Evolutionary conservation across 2,797 vertebrate genomes (phyloP).

Genomic region (Eupleurogrammus muticus): DNA sequence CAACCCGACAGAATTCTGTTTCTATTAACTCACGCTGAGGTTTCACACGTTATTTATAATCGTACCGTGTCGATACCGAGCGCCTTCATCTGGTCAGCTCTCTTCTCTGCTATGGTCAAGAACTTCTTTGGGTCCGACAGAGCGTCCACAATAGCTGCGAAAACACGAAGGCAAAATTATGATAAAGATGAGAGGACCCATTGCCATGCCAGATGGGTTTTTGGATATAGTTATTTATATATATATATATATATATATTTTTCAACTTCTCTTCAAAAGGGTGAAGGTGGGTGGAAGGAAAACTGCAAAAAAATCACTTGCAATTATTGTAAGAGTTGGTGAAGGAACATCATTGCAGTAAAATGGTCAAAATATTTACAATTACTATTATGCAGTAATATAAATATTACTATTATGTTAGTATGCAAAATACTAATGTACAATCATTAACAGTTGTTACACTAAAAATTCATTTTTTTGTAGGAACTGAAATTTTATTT

Average conservation of each 20-base stretch:
- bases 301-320: neutral
- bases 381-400: too few relatives aligned
- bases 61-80: conserved; percentile 97
- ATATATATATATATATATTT: too few relatives aligned
- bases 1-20: neutral
- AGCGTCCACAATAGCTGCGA: conserved; percentile 95
- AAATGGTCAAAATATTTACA: too few relatives aligned
- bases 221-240: too few relatives aligned
- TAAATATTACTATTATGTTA: too few relatives aligned
- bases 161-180: conserved; percentile 27
- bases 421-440: too few relatives aligned
- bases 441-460: too few relatives aligned
- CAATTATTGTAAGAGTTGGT: too few relatives aligned
- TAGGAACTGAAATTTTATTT: too few relatives aligned
- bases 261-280: too few relatives aligned
- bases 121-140: conserved; percentile 99
- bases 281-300: neutral
- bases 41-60: neutral
- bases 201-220: neutral
- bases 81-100: conserved; percentile 99
- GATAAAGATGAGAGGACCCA: neutral
- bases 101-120: conserved; percentile 98
- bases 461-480: too few relatives aligned
- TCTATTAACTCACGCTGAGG: neutral
- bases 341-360: too few relatives aligned